These are phyloP conservation scores for Hozukius guyotensis DNA, from an alignment of 2,797 vertebrate species.

Conservation along the genomic window DNA sequence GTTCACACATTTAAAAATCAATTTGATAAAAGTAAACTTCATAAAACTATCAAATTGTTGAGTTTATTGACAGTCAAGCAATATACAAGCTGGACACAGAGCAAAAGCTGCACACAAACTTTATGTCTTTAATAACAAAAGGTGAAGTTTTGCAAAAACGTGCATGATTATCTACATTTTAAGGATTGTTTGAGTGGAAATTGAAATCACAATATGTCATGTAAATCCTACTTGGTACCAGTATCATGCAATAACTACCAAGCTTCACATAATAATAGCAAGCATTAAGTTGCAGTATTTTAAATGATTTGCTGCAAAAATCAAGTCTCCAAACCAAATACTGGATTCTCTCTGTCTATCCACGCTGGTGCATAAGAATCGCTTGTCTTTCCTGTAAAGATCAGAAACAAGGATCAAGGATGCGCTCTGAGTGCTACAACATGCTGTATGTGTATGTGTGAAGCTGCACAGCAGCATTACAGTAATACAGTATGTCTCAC, in stretches of 20 bases:
- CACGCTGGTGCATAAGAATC: conserved; percentile 1
- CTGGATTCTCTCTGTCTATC: conserved; percentile 63
- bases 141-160: not conserved
- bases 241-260: not conserved
- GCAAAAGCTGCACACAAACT: not conserved
- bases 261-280: not conserved
- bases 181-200: not conserved
- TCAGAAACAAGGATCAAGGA: conserved; percentile 1
- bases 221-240: not conserved
- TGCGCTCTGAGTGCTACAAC: not conserved
- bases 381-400: conserved; percentile 17
- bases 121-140: not conserved
- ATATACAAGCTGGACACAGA: not conserved
- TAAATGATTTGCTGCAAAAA: not conserved
- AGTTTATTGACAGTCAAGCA: not conserved
- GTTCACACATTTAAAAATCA: no score
- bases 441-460: not conserved
- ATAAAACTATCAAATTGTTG: no score
- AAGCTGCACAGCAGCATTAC: not conserved
- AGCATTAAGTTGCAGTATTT: not conserved
- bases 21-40: no score
- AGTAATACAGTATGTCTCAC: conserved; percentile 44
- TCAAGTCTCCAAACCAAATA: conserved; percentile 47
- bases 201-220: not conserved
- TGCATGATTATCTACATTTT: not conserved